Percentiles rank a stretch among this genome's conserved stretches.
Evolutionary conservation across 1,140 invertebrate genomes (phyloP).

Genomic region (Pissodes strobi): DNA sequence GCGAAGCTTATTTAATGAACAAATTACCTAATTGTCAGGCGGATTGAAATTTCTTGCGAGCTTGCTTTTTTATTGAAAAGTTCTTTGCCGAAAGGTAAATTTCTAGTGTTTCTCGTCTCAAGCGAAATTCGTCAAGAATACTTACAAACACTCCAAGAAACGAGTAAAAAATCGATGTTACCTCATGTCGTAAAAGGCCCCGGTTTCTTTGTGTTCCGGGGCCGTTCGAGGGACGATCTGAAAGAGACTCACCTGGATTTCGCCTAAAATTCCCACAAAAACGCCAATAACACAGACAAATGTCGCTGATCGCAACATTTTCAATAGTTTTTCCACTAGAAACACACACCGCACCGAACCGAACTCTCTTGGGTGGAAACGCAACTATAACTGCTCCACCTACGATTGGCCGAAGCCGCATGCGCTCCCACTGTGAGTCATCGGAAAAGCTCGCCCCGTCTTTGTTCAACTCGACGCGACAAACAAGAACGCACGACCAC

Average conservation of each 20-base stretch:
- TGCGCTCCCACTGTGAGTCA: conserved; percentile 40
- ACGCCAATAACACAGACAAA: conserved; percentile 43
- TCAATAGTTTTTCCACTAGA: conserved; percentile 41
- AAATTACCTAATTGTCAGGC: too few species aligned
- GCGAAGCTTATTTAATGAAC: too few species aligned
- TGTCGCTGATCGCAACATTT: conserved; percentile 49
- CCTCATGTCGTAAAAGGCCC: conserved; percentile 33
- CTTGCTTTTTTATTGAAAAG: not conserved
- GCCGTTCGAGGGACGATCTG: not conserved
- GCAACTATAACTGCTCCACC: conserved; percentile 50
- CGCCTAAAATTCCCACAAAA: conserved; percentile 43
- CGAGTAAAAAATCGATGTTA: conserved; percentile 44
- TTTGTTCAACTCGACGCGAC: not conserved
- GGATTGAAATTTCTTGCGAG: too few species aligned
- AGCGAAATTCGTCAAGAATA: conserved; percentile 22
- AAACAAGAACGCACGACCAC: not conserved
- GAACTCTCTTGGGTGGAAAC: conserved; percentile 48
- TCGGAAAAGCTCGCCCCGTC: conserved; percentile 19
- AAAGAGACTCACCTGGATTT: conserved; percentile 44
- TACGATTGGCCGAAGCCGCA: conserved; percentile 46
- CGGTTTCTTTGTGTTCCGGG: conserved; percentile 24
- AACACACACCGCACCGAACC: conserved; percentile 44
- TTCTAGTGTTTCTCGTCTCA: not conserved
- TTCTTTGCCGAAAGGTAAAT: not conserved
- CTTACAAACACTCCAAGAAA: conserved; percentile 36